Conservation (phyloP, 2,113 vertebrate species). For the Lanius ludovicianus region DNA sequence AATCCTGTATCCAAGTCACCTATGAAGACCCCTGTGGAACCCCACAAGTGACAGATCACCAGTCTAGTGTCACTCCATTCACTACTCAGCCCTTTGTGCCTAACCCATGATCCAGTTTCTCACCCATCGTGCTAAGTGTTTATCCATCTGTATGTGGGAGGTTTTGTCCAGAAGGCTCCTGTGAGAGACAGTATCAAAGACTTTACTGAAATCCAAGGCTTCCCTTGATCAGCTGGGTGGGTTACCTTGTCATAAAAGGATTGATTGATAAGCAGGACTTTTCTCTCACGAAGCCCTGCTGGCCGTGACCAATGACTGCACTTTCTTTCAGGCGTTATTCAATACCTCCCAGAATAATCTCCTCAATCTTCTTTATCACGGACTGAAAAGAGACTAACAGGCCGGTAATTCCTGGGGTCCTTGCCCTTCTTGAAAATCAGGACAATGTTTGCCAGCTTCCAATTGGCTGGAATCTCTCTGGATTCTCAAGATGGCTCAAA, state of each 20-base stretch:
- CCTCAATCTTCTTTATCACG: neutral
- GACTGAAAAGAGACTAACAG: neutral
- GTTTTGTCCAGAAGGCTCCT: neutral
- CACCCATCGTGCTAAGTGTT: accelerated
- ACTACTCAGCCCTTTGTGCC: neutral
- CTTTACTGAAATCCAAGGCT: neutral
- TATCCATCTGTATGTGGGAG: too few relatives aligned
- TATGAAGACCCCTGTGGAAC: neutral
- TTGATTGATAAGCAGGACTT: neutral
- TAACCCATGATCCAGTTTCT: accelerated
- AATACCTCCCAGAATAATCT: neutral
- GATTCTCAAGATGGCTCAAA: neutral
- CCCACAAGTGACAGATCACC: too few relatives aligned
- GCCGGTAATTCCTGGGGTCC: neutral
- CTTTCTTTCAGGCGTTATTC: neutral
- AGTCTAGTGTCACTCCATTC: neutral
- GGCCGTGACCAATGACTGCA: too few relatives aligned
- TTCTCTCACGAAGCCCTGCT: neutral
- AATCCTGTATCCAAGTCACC: neutral
- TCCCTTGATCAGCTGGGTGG: neutral
- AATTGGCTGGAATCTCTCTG: neutral
- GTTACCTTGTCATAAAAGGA: neutral
- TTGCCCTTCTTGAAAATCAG: neutral
- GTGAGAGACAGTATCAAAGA: neutral
- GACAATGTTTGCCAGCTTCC: neutral